Evolutionary conservation across 2,797 vertebrate genomes (phyloP).

Genomic region (Anguilla obscura): DNA sequence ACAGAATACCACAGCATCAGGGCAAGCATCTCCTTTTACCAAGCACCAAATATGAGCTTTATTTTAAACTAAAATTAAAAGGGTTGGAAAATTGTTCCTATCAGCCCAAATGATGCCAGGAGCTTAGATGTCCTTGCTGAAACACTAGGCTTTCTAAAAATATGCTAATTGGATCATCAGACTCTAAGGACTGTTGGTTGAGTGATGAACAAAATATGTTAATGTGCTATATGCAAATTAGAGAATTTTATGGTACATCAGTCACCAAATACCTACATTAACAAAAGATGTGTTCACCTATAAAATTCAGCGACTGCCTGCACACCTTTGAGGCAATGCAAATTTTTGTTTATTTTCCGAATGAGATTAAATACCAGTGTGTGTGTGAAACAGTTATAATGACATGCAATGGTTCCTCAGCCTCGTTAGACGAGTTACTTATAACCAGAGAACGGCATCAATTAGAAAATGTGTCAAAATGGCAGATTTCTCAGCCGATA

Average conservation of each 20-base stretch:
- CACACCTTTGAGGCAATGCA: not conserved
- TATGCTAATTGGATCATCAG: not conserved
- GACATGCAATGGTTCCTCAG: not conserved
- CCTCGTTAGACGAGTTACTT: not conserved
- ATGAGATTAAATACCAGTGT: not conserved
- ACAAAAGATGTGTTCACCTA: conserved; percentile 1
- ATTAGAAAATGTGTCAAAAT: not conserved
- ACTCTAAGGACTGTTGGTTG: not conserved
- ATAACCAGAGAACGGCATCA: not conserved
- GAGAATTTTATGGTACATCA: not conserved
- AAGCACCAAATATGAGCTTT: not conserved
- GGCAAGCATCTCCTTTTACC: not conserved
- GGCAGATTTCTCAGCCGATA: not conserved
- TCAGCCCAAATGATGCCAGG: not conserved
- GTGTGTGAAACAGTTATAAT: not conserved
- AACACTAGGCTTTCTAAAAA: not conserved
- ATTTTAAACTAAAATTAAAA: not conserved
- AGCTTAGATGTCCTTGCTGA: not conserved
- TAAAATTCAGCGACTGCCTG: not conserved
- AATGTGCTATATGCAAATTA: not conserved
- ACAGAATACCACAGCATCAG: not conserved
- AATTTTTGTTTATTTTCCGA: not conserved
- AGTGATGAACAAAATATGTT: not conserved
- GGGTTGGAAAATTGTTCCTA: not conserved
- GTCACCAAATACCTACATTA: not conserved